These are phyloP conservation scores for Pachyramphus minor DNA, from an alignment of 2,113 vertebrate genomes.

Conservation along the genomic window DNA sequence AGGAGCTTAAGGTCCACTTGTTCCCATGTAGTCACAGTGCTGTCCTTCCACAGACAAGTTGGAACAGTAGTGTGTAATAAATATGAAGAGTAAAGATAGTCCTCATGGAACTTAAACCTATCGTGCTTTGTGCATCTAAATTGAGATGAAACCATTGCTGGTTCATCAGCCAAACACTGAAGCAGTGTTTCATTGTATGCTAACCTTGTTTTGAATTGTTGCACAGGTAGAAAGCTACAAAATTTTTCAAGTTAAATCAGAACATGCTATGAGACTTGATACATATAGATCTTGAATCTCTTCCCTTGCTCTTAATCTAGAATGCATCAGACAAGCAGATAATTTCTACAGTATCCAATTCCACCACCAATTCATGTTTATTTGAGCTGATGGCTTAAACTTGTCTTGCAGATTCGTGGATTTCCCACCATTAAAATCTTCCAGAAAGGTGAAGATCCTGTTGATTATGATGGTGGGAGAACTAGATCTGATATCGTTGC, in stretches of 20 bases:
- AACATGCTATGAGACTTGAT: not conserved
- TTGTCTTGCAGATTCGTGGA: constrained; percentile 82
- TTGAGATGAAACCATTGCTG: not conserved
- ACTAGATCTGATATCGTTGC: constrained; percentile 85
- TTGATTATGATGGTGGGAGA: constrained; percentile 91
- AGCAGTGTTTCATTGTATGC: not conserved
- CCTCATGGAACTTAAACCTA: not conserved
- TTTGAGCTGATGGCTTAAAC: not conserved
- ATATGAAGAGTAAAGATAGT: not conserved
- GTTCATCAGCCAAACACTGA: not conserved
- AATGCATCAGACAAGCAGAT: not conserved
- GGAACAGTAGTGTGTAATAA: not conserved
- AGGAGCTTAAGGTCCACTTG: not conserved
- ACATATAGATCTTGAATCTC: not conserved
- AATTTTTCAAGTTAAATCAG: not conserved
- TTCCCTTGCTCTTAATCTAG: not conserved
- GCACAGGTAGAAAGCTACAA: not conserved
- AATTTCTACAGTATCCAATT: not conserved
- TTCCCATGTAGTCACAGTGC: not conserved
- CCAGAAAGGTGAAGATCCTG: constrained; percentile 90
- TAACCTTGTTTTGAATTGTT: not conserved
- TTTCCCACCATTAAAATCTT: constrained; percentile 98
- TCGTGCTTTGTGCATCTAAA: not conserved
- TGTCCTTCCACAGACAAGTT: not conserved
- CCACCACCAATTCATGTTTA: not conserved